Conservation (phyloP, 2,797 vertebrate species). For the Anguilla marmorata region DNA sequence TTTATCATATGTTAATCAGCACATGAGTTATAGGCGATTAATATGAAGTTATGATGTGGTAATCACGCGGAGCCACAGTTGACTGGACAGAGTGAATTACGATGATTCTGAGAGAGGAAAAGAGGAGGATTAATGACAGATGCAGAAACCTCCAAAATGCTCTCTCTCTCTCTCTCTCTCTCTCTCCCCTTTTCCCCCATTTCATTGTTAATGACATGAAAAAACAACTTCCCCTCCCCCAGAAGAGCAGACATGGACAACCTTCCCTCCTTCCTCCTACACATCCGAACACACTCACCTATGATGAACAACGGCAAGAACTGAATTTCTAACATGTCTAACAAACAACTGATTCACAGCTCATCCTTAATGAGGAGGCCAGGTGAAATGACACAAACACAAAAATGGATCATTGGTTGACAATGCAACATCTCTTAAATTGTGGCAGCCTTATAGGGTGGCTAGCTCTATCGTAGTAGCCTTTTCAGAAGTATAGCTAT, state of each 20-base stretch:
- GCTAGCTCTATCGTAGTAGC: too few species aligned
- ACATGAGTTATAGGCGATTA: not conserved
- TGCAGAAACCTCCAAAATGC: not conserved
- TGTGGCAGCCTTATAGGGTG: too few species aligned
- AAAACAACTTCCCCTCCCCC: too few species aligned
- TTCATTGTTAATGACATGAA: too few species aligned
- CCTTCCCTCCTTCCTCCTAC: too few species aligned
- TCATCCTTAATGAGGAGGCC: too few species aligned
- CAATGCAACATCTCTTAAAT: too few species aligned
- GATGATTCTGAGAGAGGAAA: not conserved
- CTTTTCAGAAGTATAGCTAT: too few species aligned
- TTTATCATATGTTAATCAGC: conserved; percentile 9
- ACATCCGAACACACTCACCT: not conserved
- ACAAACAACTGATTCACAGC: not conserved
- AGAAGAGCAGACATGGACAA: too few species aligned
- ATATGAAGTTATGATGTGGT: not conserved
- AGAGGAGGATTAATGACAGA: not conserved
- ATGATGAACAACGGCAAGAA: not conserved
- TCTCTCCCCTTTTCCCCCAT: not conserved
- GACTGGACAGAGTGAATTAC: not conserved
- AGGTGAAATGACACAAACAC: too few species aligned
- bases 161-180: not conserved
- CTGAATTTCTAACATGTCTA: not conserved
- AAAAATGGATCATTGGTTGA: too few species aligned
- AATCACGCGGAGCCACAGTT: not conserved